A percentile compares a stretch with the other conserved stretches of the same genome.
Conservation (phyloP, 1,140 invertebrate genomes). For the Oryzaephilus surinamensis region DNA sequence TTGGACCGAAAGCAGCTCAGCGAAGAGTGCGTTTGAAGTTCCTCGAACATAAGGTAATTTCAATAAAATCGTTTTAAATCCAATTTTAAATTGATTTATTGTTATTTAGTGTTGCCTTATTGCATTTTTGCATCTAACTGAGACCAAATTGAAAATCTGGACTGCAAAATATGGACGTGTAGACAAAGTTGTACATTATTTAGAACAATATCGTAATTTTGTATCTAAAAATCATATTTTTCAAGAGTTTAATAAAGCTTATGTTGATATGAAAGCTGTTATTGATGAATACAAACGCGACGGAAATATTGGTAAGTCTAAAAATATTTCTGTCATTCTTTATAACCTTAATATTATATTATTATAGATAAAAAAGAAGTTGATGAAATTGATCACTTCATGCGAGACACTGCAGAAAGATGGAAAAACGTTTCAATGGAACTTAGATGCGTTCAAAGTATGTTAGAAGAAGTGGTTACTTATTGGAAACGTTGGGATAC, state of each 20-base stretch:
- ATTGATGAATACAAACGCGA: slow-evolving; percentile 84
- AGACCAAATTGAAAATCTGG: slow-evolving; percentile 81
- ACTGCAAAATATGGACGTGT: slow-evolving; percentile 78
- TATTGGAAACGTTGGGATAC: slow-evolving; percentile 80
- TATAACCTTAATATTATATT: slow-evolving; percentile 2
- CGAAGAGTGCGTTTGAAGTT: slow-evolving; percentile 75
- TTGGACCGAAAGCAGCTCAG: slow-evolving; percentile 60
- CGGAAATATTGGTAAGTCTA: slow-evolving; percentile 57
- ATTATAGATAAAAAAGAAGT: slow-evolving; percentile 58
- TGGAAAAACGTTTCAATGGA: slow-evolving; percentile 88
- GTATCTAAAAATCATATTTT: slow-evolving; percentile 86
- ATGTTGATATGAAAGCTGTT: slow-evolving; percentile 81
- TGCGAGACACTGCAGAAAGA: slow-evolving; percentile 72
- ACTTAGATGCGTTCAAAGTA: slow-evolving; percentile 77
- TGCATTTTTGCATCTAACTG: slow-evolving; percentile 79
- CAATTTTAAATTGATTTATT: not conserved
- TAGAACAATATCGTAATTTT: slow-evolving; percentile 85
- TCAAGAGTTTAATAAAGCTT: slow-evolving; percentile 89
- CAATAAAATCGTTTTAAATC: not conserved
- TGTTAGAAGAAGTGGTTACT: slow-evolving; percentile 76
- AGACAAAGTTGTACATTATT: slow-evolving; percentile 68
- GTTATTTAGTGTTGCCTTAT: slow-evolving; percentile 68
- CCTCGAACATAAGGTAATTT: slow-evolving; percentile 68
- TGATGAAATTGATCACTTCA: slow-evolving; percentile 68
- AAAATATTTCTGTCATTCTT: not conserved